A percentile compares a stretch with the other conserved stretches of the same genome.
These are phyloP conservation scores for Drosophila malerkotliana DNA, from an alignment of 1,140 invertebrate genomes.

Conservation along the genomic window DNA sequence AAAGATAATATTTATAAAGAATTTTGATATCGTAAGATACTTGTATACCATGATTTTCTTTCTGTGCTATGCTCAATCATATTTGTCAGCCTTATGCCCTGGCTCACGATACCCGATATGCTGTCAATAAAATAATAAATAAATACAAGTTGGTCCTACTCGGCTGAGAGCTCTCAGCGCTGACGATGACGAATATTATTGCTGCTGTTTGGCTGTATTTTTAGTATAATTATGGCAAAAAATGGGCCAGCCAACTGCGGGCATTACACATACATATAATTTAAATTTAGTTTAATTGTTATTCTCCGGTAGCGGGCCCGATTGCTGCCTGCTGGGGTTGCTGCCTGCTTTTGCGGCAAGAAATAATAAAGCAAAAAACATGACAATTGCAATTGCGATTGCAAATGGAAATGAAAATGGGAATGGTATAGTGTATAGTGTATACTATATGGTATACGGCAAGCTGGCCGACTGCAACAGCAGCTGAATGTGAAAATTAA, in stretches of 20 bases:
- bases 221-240: constrained; percentile 75
- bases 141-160: constrained; percentile 39
- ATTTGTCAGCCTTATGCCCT: constrained; percentile 14
- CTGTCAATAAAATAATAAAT: constrained; percentile 41
- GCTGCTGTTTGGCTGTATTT: constrained; percentile 62
- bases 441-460: constrained; percentile 56
- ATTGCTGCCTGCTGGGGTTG: constrained; percentile 29
- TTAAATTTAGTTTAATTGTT: constrained; percentile 83
- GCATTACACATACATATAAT: constrained; percentile 81
- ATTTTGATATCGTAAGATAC: background rate
- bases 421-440: background rate
- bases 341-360: constrained; percentile 49
- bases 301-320: constrained; percentile 68
- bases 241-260: constrained; percentile 46
- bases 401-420: constrained; percentile 36
- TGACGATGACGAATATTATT: constrained; percentile 59
- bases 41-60: background rate
- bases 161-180: constrained; percentile 13
- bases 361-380: constrained; percentile 65
- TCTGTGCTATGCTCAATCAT: constrained; percentile 19
- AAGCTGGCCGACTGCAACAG: constrained; percentile 28
- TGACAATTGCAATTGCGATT: constrained; percentile 68
- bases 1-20: background rate
- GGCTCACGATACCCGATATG: constrained; percentile 29
- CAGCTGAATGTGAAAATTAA: constrained; percentile 76